phyloP scores from a whole-genome alignment of 2,113 vertebrate genomes.

The Chaetops frenatus region DNA sequence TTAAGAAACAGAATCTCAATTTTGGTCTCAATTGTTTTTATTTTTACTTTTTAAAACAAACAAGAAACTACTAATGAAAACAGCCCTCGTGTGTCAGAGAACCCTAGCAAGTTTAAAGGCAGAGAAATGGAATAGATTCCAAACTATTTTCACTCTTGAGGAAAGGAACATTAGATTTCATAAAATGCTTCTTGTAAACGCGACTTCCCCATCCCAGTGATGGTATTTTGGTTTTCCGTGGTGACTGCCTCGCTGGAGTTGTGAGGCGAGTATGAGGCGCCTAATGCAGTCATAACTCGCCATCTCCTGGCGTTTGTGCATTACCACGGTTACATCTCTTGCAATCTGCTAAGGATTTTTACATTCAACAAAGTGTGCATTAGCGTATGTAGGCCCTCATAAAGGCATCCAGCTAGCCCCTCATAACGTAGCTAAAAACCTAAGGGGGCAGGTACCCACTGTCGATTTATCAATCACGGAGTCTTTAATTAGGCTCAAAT shows the following conservation, averaged over 20 bases:
- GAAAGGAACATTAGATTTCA: neutral
- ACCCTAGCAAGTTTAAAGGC: neutral
- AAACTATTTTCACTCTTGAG: neutral
- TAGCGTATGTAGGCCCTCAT: neutral
- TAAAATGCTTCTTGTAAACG: neutral
- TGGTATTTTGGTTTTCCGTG: accelerated
- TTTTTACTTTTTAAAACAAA: neutral
- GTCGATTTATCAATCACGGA: neutral
- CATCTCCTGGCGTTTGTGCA: neutral
- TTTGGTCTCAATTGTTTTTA: neutral
- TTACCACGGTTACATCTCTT: neutral
- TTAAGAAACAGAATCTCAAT: neutral
- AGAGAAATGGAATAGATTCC: neutral
- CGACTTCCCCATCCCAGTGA: neutral
- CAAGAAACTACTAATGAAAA: neutral
- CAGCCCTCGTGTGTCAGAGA: neutral
- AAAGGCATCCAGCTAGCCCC: neutral
- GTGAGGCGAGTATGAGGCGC: accelerated
- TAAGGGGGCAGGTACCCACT: neutral
- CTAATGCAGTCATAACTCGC: neutral
- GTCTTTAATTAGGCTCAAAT: neutral
- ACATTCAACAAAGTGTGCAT: neutral
- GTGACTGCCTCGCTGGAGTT: too few species aligned
- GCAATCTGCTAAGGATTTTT: neutral
- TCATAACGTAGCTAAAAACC: neutral